phyloP scores from a whole-genome alignment of 2,888 invertebrate species.

The Caenorhabditis macrosperma region DNA sequence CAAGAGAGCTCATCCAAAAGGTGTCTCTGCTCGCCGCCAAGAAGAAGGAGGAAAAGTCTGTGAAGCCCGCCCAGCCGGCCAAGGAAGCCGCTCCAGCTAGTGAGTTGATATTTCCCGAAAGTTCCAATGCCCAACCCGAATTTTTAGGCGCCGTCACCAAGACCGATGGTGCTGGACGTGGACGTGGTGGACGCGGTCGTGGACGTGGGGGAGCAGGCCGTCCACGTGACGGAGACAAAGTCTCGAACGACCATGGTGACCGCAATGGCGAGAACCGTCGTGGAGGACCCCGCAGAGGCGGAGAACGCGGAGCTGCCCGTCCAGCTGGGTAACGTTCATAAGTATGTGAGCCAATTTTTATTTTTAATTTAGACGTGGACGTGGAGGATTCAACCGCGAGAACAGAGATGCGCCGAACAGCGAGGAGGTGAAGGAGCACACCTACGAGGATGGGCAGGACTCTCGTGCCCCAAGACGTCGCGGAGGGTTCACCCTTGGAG shows the following conservation, averaged over 20 bases:
- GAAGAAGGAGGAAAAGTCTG: constrained; percentile 69
- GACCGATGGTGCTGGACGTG: constrained; percentile 66
- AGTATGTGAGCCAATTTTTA: background rate
- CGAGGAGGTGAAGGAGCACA: constrained; percentile 51
- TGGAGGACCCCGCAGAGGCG: constrained; percentile 68
- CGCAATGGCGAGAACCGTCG: constrained; percentile 64
- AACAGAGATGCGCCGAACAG: constrained; percentile 32
- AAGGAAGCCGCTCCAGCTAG: constrained; percentile 57
- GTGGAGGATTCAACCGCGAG: constrained; percentile 61
- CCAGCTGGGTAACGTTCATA: constrained; percentile 47
- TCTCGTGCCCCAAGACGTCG: constrained; percentile 64
- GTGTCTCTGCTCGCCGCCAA: constrained; percentile 59
- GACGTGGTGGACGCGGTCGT: constrained; percentile 72
- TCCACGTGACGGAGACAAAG: constrained; percentile 59
- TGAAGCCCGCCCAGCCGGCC: constrained; percentile 64
- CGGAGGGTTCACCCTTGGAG: constrained; percentile 62
- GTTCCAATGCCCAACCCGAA: background rate
- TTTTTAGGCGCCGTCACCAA: constrained; percentile 38
- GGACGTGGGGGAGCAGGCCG: constrained; percentile 71
- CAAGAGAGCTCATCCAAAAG: constrained; percentile 70
- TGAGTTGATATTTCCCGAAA: constrained; percentile 11
- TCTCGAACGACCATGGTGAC: constrained; percentile 52
- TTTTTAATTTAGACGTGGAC: constrained; percentile 64
- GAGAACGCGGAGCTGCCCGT: constrained; percentile 63
- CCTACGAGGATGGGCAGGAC: constrained; percentile 53